Evolutionary conservation across 2,888 invertebrate genomes (phyloP).

Genomic region (Drosophila greeni): DNA sequence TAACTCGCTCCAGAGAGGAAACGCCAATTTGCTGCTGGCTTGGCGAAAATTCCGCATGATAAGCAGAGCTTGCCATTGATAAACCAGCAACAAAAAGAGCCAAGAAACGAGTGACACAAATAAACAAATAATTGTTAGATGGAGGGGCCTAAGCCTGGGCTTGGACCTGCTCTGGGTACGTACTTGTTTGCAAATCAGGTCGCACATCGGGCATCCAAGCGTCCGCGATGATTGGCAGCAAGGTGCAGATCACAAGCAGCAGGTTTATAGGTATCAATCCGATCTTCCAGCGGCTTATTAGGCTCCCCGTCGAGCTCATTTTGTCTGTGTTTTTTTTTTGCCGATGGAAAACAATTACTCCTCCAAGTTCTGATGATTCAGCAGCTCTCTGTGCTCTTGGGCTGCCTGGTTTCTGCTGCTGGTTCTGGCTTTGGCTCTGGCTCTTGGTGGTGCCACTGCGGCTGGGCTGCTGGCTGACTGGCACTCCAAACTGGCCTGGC

Average conservation of each 20-base stretch:
- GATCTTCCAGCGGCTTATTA: constrained; percentile 48
- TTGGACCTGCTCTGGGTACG: constrained; percentile 37
- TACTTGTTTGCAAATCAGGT: constrained; percentile 76
- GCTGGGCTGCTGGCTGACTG: constrained; percentile 40
- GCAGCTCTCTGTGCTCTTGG: constrained; percentile 30
- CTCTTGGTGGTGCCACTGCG: constrained; percentile 56
- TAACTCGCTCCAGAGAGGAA: constrained; percentile 54
- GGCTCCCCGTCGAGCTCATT: constrained; percentile 62
- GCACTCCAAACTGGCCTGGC: constrained; percentile 35
- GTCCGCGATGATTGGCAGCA: constrained; percentile 10
- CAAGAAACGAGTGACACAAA: constrained; percentile 50
- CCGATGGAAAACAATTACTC: constrained; percentile 44
- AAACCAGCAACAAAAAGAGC: constrained; percentile 38
- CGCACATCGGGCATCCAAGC: constrained; percentile 78
- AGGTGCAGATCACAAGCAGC: constrained; percentile 21
- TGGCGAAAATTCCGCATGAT: constrained; percentile 65
- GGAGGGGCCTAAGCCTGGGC: neutral
- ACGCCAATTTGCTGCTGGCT: constrained; percentile 62
- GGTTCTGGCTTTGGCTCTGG: constrained; percentile 5
- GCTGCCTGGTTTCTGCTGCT: constrained; percentile 11
- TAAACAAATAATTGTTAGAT: constrained; percentile 43
- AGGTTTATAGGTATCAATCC: constrained; percentile 17
- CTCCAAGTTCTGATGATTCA: constrained; percentile 55
- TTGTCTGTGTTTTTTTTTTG: constrained; percentile 37
- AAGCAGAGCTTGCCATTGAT: constrained; percentile 51